Conservation (phyloP, 2,888 invertebrate species). For the Hirtodrosophila alboralis region DNA sequence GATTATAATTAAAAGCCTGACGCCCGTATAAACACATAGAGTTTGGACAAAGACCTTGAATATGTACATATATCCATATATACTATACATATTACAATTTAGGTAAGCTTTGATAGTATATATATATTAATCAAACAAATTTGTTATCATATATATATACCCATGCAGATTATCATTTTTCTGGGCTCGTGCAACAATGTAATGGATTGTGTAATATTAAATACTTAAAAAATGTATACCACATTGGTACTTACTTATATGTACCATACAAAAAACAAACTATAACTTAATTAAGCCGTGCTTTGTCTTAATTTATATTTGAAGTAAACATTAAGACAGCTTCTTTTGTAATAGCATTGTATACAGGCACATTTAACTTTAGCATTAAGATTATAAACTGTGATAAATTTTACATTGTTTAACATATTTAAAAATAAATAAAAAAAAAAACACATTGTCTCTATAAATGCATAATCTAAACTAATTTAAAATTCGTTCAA, state of each 20-base stretch:
- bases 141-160: background rate
- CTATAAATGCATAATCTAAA: slow-evolving; percentile 61
- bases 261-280: slow-evolving; percentile 25
- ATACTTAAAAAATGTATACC: slow-evolving; percentile 43
- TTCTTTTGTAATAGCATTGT: slow-evolving; percentile 44
- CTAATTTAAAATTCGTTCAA: slow-evolving; percentile 73
- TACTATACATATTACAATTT: slow-evolving; percentile 35
- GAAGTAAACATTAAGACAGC: slow-evolving; percentile 25
- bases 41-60: slow-evolving; percentile 18
- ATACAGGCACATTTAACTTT: slow-evolving; percentile 47
- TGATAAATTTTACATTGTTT: slow-evolving; percentile 80
- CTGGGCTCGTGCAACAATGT: slow-evolving; percentile 70
- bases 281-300: slow-evolving; percentile 45
- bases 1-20: slow-evolving; percentile 21
- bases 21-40: slow-evolving; percentile 38
- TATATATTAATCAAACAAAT: background rate
- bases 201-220: slow-evolving; percentile 73
- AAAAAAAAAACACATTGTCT: slow-evolving; percentile 48
- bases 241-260: slow-evolving; percentile 37
- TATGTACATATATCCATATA: slow-evolving; percentile 11
- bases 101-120: slow-evolving; percentile 28
- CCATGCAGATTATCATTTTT: slow-evolving; percentile 43
- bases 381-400: slow-evolving; percentile 75
- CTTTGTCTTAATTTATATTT: slow-evolving; percentile 46
- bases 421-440: slow-evolving; percentile 68